Evolutionary conservation across 2,113 vertebrate species (phyloP).

Genomic region (Xiphias gladius): DNA sequence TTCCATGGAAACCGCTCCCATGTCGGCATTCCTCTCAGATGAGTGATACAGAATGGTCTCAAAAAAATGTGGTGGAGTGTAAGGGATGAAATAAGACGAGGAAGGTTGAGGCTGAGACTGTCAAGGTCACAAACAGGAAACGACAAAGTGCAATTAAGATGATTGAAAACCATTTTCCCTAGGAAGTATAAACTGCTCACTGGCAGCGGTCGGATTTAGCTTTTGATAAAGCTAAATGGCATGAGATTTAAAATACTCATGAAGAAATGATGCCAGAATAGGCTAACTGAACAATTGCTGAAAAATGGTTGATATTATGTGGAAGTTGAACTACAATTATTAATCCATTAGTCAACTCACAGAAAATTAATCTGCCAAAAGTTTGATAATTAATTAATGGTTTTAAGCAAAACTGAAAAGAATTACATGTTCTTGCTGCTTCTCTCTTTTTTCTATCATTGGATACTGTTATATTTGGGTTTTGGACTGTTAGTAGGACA

Average conservation of each 20-base stretch:
- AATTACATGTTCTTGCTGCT: neutral
- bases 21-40: slow-evolving; percentile 59
- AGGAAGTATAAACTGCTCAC: neutral
- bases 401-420: neutral
- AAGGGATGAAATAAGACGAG: slow-evolving; percentile 8
- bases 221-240: neutral
- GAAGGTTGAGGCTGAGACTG: slow-evolving; percentile 10
- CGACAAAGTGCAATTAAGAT: neutral
- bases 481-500: neutral
- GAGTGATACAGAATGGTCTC: slow-evolving; percentile 30
- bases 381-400: too few species aligned
- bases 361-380: too few species aligned
- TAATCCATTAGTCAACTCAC: too few species aligned
- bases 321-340: neutral
- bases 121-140: slow-evolving; percentile 56
- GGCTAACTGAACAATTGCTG: neutral
- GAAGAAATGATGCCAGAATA: neutral
- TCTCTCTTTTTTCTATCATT: neutral
- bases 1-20: slow-evolving; percentile 78
- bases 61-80: slow-evolving; percentile 3
- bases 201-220: neutral
- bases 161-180: neutral
- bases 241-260: neutral
- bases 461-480: neutral
- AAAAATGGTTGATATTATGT: neutral